Conservation (phyloP, 2,113 vertebrate genomes). For the Lucifuga dentata region DNA sequence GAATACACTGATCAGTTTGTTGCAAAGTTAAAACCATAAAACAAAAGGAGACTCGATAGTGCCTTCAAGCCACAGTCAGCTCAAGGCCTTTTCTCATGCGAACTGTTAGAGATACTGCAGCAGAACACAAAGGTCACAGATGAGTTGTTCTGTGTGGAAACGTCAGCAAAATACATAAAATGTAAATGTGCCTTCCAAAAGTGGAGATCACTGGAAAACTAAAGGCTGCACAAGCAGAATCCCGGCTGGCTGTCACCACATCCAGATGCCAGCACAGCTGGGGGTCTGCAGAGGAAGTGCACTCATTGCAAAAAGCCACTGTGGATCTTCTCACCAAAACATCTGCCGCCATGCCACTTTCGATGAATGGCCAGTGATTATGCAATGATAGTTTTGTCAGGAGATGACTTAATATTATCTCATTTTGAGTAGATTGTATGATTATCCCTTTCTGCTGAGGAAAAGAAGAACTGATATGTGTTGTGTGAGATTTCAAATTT, state of each 20-base stretch:
- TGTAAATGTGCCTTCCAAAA: slow-evolving; percentile 27
- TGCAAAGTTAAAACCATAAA: slow-evolving; percentile 12
- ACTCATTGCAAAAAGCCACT: slow-evolving; percentile 44
- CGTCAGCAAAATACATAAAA: slow-evolving; percentile 20
- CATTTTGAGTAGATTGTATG: slow-evolving; percentile 26
- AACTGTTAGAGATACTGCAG: not conserved
- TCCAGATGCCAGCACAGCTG: slow-evolving; percentile 72
- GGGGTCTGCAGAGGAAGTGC: slow-evolving; percentile 59
- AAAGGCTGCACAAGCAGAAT: slow-evolving; percentile 55
- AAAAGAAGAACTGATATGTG: slow-evolving; percentile 10
- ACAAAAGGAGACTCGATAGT: not conserved
- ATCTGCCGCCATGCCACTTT: slow-evolving; percentile 67
- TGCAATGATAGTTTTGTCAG: slow-evolving; percentile 57
- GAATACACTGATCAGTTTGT: slow-evolving; percentile 6
- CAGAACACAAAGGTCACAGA: slow-evolving; percentile 12
- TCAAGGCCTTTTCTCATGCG: not conserved
- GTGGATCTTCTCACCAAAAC: slow-evolving; percentile 52
- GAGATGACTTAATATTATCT: slow-evolving; percentile 35
- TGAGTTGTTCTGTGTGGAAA: not conserved
- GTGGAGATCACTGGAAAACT: slow-evolving; percentile 33
- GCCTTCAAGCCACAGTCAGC: not conserved
- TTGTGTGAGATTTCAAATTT: not conserved
- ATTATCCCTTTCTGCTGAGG: slow-evolving; percentile 8
- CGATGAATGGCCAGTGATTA: slow-evolving; percentile 73
- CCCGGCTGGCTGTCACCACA: slow-evolving; percentile 47